Base-by-base conservation (phyloP, 2,888 invertebrate species). In the Rhamphomyia laevipes region DNA sequence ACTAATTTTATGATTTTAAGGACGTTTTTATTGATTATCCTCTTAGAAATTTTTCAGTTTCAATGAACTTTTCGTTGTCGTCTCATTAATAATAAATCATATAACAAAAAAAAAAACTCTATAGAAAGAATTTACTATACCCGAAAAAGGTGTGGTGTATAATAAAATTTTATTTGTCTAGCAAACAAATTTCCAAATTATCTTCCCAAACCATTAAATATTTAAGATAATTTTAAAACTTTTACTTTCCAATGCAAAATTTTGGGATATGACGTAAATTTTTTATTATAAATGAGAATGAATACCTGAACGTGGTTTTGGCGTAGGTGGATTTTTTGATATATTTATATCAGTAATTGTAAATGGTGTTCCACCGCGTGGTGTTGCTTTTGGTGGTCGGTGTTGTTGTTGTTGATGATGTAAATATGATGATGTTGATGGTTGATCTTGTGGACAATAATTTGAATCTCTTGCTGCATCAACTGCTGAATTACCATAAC, bases 221-320 rank as follows among this genome's bases (percentile, higher is more conserved):
- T 4, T 15, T n/a, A 37, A 15, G 7, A 38, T n/a, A 16, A 17
- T 9, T 11, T 17, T 38, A 16, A 17, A 10, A 10, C 17, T 16
- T 38, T 38, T 38, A 10, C 17, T 16, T 38, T 38, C 7, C 17
- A 16, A 37, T 6, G 5, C 17, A 16, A 17, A 11, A 38, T 38
- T 38, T n/a, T 9, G 33, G 13, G n/a, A n/a, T n/a, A n/a, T n/a
- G n/a, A n/a, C n/a, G n/a, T n/a, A 37, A 13, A 5, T 13, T 37
- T 38, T 38, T 38, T 38, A 16, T 38, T 38, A n/a, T 5, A 3
- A 4, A 15, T 38, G 16, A 9, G 3, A 16, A 9, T 17, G 17
- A 55, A 61, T 66, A 69, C 63, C 65, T 65, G 65, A 65, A 54
- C 70, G 64, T 43, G 70, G 70, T 54, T 69, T 70, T 51, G 70